Percentiles rank a stretch among this genome's conserved stretches.
phyloP scores from a whole-genome alignment of 92 coral and sea anemone genomes.

The Epizoanthus fatuus region DNA sequence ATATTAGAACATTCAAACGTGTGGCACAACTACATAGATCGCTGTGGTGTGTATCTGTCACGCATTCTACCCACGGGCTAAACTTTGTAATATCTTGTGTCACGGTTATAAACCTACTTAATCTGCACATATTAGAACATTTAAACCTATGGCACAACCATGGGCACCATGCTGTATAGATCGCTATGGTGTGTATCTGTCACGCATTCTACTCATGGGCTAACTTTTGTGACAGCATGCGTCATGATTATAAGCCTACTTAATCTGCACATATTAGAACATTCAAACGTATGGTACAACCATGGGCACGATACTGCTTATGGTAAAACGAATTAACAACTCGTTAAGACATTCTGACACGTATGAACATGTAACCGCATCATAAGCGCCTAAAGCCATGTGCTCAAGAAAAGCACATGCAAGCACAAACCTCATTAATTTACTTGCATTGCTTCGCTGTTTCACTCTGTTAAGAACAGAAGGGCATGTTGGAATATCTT shows the following conservation, averaged over 20 bases:
- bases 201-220: slow-evolving; percentile 53
- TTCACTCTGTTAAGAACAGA: too few relatives aligned
- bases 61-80: slow-evolving; percentile 52
- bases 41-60: slow-evolving; percentile 79
- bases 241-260: background rate
- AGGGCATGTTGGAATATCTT: too few relatives aligned
- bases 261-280: background rate
- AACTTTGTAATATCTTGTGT: background rate
- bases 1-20: slow-evolving; percentile 40
- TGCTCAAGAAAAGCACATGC: too few relatives aligned
- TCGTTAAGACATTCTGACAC: too few relatives aligned
- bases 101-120: background rate
- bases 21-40: slow-evolving; percentile 75
- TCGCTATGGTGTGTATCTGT: slow-evolving; percentile 80
- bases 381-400: too few relatives aligned
- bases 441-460: too few relatives aligned
- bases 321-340: too few relatives aligned
- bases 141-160: slow-evolving; percentile 68
- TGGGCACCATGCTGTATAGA: slow-evolving; percentile 27
- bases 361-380: too few relatives aligned
- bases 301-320: background rate
- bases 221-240: background rate
- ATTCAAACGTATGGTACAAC: background rate
- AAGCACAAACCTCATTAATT: too few relatives aligned
- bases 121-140: slow-evolving; percentile 12